Evolutionary conservation across 2,888 invertebrate species (phyloP).

Genomic region (Melanargia galathea): DNA sequence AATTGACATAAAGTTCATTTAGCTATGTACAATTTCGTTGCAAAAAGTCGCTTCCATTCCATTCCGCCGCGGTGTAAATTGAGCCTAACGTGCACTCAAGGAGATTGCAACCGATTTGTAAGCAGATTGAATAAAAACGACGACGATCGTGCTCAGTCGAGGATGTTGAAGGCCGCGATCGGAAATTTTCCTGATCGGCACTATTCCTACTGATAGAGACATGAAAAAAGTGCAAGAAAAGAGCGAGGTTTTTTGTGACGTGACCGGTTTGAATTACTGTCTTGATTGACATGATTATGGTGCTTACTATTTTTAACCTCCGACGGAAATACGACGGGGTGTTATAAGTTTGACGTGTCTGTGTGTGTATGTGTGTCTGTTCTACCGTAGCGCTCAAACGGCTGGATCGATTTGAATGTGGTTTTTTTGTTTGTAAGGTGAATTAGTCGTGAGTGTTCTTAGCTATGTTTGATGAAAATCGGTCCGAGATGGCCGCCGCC

Average conservation of each 20-base stretch:
- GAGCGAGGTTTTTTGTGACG: conserved; percentile 2
- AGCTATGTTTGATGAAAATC: too few species aligned
- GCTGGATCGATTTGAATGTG: too few species aligned
- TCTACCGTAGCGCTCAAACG: too few species aligned
- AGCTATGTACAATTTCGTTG: too few species aligned
- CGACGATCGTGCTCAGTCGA: conserved; percentile 28
- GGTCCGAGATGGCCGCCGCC: too few species aligned
- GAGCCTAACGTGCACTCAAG: conserved; percentile 29
- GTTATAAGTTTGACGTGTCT: too few species aligned
- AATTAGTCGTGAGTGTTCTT: too few species aligned
- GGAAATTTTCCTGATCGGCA: conserved; percentile 31
- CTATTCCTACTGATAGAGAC: conserved; percentile 25
- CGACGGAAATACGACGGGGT: background rate
- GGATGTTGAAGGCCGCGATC: conserved; percentile 18
- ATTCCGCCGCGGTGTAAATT: too few species aligned
- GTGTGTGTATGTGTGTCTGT: too few species aligned
- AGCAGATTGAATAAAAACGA: conserved; percentile 40
- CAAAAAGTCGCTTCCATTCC: too few species aligned
- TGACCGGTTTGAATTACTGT: background rate
- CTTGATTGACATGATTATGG: conserved; percentile 7
- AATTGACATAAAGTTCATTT: too few species aligned
- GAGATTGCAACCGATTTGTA: conserved; percentile 36
- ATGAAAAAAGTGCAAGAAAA: conserved; percentile 8
- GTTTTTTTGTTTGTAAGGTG: too few species aligned
- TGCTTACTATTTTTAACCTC: background rate